Conservation (phyloP, 2,888 invertebrate species). For the Brenthis ino region DNA sequence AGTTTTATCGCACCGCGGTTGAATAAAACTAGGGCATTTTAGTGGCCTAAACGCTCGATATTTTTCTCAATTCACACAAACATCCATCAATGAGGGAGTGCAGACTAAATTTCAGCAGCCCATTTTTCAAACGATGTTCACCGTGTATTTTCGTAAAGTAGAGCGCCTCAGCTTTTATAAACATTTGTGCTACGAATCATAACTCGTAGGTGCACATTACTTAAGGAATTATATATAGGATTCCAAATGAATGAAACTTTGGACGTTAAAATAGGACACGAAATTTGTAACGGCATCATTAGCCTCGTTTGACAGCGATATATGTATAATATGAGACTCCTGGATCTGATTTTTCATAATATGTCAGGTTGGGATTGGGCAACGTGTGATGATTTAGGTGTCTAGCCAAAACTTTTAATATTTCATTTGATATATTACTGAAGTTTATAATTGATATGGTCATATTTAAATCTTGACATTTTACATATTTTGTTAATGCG, state of each 20-base stretch:
- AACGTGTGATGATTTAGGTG: neutral
- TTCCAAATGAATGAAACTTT: constrained; percentile 41
- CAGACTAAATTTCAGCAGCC: constrained; percentile 63
- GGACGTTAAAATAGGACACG: constrained; percentile 39
- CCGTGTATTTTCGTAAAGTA: constrained; percentile 65
- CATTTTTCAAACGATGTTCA: constrained; percentile 65
- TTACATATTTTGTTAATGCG: too few relatives aligned
- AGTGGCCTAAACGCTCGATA: constrained; percentile 38
- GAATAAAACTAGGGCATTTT: constrained; percentile 52
- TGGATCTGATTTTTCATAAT: constrained; percentile 28
- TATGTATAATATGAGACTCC: constrained; percentile 30
- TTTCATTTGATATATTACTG: too few relatives aligned
- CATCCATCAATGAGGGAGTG: constrained; percentile 56
- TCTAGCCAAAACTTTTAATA: neutral
- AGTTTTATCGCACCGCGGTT: constrained; percentile 31
- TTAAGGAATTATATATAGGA: constrained; percentile 17
- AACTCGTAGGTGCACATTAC: constrained; percentile 45
- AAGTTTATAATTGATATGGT: too few relatives aligned
- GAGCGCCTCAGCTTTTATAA: constrained; percentile 59
- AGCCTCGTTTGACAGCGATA: constrained; percentile 39
- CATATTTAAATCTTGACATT: too few relatives aligned
- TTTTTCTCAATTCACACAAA: constrained; percentile 60
- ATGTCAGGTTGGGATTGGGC: constrained; percentile 16
- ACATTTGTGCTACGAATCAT: constrained; percentile 56
- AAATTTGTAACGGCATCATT: constrained; percentile 37